phyloP scores from a whole-genome alignment of 1,140 invertebrate species.

The Stegodyphus dumicola region DNA sequence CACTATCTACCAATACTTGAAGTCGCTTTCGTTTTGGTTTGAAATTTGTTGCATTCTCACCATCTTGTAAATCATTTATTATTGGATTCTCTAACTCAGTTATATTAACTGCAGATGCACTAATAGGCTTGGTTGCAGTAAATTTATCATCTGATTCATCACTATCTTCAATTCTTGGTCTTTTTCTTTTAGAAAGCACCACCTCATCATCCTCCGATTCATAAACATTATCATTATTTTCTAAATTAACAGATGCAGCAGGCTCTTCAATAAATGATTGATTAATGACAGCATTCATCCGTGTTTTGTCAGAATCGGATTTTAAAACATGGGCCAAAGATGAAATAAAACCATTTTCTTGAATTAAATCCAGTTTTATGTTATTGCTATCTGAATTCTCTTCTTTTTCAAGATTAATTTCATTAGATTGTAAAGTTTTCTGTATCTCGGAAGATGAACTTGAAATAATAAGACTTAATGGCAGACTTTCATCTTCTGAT shows the following conservation, averaged over 20 bases:
- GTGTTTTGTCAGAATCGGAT: background rate
- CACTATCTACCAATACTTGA: slow-evolving; percentile 23
- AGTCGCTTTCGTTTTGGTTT: slow-evolving; percentile 3
- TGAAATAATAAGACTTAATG: background rate
- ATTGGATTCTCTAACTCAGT: background rate
- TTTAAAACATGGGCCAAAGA: background rate
- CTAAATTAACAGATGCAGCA: too few species aligned
- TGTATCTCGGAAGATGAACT: background rate
- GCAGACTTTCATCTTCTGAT: slow-evolving; percentile 14
- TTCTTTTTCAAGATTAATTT: background rate
- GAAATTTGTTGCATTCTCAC: background rate
- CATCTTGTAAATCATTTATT: background rate
- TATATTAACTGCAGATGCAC: background rate
- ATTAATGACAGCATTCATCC: too few species aligned
- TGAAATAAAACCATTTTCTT: background rate
- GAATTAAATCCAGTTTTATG: background rate
- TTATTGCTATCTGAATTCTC: background rate
- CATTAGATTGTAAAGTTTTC: background rate
- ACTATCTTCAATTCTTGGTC: background rate
- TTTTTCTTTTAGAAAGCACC: background rate
- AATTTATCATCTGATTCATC: slow-evolving; percentile 23
- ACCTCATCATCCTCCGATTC: background rate
- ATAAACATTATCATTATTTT: background rate
- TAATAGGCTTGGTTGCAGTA: background rate
- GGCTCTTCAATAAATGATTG: too few species aligned